Conservation (phyloP, 1,140 invertebrate species). For the Metaphire vulgaris region DNA sequence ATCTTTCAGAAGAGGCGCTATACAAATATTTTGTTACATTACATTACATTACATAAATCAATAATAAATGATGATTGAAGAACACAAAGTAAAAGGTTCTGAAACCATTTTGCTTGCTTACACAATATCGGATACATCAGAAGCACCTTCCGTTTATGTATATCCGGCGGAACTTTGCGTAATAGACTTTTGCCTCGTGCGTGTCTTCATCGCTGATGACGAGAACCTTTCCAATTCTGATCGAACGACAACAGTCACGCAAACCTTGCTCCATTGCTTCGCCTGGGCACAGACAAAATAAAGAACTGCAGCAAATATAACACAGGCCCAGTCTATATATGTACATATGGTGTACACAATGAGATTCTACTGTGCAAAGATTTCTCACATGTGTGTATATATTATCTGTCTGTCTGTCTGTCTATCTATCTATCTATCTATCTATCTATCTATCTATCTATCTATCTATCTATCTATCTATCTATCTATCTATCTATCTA, state of each 20-base stretch:
- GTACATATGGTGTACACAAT: too few relatives aligned
- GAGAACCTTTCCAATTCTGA: conserved; percentile 90
- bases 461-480: too few relatives aligned
- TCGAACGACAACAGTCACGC: conserved; percentile 92
- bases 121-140: conserved; percentile 98
- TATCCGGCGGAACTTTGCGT: conserved; percentile 95
- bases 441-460: too few relatives aligned
- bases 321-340: too few relatives aligned
- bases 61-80: not conserved
- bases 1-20: not conserved
- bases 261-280: conserved; percentile 97
- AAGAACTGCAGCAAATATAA: too few relatives aligned
- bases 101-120: conserved; percentile 53
- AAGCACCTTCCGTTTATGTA: conserved; percentile 76
- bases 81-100: too few relatives aligned
- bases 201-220: conserved; percentile 94
- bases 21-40: not conserved
- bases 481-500: too few relatives aligned
- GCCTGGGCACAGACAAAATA: conserved; percentile 52
- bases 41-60: not conserved
- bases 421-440: too few relatives aligned
- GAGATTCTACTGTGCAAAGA: too few relatives aligned
- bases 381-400: too few relatives aligned
- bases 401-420: too few relatives aligned
- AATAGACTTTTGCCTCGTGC: conserved; percentile 91